Base-by-base conservation (phyloP, 2,888 invertebrate species). In the Agrochola lota region DNA sequence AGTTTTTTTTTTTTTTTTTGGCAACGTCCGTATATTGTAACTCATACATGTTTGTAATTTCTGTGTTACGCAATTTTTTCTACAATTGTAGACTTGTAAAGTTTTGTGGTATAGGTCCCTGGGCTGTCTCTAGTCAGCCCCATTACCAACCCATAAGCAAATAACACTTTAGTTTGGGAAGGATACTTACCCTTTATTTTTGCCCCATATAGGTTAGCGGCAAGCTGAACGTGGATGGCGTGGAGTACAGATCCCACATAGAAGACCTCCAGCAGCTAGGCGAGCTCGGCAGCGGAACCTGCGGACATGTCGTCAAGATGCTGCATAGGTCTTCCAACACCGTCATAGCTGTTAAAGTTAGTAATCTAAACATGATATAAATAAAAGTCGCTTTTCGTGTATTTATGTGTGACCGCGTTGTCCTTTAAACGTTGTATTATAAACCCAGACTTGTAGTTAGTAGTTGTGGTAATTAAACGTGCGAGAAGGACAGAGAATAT, bases 261-360 rank as follows among this genome's bases (percentile, higher is more conserved):
- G 98, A 98, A 89, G 98, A 99, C 91, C 97, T 99, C 92, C 98
- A 98, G 88, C 98, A 98, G 88, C 95, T 99, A 76, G 99, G 99
- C 4, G 99, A 99, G 94, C 97, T 99, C 77, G 99, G 99, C 75
- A 98, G 98, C 93, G 99, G 99, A 23, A 99, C 99, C 23, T 99
- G 99, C 94, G 99, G 99, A 15, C 99, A 99, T 94, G 99, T 99
- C 15, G 98, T 99, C 57, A 99, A 99, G 96, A 99, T 99, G 99
- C 96, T 97, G 87, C 99, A 99, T 94, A 98, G 97, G 93, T 98
- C 98, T 1, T 99, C 99, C 81, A 97, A 97, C 60, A 98, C 98
- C 89, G 97, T 99, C 77, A 99, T 99, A 91, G 99, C 99, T 87
- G 99, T 99, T 6, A 99, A 99, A 97, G 98, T 98, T 94, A 93